Conservation (phyloP, 1,140 invertebrate species). For the honey bee (Apis mellifera) region Amel_HAv3.1 CM009932.2:8866001-8866500, state of each 20-base stretch:
- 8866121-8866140: slow-evolving; percentile 50
- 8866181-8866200: slow-evolving; percentile 42
- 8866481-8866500: background rate
- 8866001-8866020: slow-evolving; percentile 29
- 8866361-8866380: background rate
- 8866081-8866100: slow-evolving; percentile 70
- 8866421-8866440: slow-evolving; percentile 26
- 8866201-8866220: slow-evolving; percentile 26
- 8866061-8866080: slow-evolving; percentile 67
- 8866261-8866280: rapidly evolving
- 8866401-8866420: slow-evolving; percentile 11
- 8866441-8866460: no score
- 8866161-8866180: slow-evolving; percentile 52
- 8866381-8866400: background rate
- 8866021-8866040: slow-evolving; percentile 23
- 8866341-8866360: background rate
- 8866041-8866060: slow-evolving; percentile 36
- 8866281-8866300: no score
- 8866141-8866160: slow-evolving; percentile 52
- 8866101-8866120: slow-evolving; percentile 47
- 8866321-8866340: background rate
- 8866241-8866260: background rate
- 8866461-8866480: background rate
- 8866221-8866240: background rate
- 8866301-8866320: background rate